phyloP scores from a whole-genome alignment of 1,140 invertebrate species.

The Meloidogyne chitwoodi region DNA sequence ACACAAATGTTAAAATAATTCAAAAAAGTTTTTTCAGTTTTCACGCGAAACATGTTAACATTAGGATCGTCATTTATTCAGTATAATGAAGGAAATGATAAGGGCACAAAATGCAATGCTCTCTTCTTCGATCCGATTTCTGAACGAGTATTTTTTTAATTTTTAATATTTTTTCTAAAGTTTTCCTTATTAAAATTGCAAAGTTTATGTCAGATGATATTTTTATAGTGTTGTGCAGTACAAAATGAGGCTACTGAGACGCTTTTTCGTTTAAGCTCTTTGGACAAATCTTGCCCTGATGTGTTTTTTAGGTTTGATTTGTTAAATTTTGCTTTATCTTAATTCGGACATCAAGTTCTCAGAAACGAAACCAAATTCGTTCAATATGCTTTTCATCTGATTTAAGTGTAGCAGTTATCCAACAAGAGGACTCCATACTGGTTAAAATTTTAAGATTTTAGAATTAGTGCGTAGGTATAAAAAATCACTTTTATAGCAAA shows the following conservation, averaged over 20 bases:
- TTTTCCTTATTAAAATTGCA: neutral
- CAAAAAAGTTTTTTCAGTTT: neutral
- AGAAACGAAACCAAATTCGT: neutral
- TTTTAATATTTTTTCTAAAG: neutral
- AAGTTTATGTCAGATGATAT: neutral
- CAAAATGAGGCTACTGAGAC: neutral
- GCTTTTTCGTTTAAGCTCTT: neutral
- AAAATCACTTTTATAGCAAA: too few relatives aligned
- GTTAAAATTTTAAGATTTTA: neutral
- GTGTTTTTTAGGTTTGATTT: neutral
- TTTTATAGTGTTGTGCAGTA: slow-evolving; percentile 11
- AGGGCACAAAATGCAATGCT: neutral
- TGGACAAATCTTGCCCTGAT: neutral
- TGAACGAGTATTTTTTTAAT: neutral
- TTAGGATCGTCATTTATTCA: slow-evolving; percentile 1
- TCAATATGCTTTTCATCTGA: slow-evolving; percentile 1
- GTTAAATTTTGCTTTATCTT: neutral
- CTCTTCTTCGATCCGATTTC: neutral
- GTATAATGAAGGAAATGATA: neutral
- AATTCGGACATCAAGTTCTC: neutral
- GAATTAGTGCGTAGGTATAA: too few relatives aligned
- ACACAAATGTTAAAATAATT: neutral
- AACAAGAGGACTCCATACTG: slow-evolving; percentile 7
- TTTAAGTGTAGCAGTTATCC: neutral
- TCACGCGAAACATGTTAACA: neutral